phyloP scores from a whole-genome alignment of 2,113 vertebrate species.

The Salvelinus sp. region DNA sequence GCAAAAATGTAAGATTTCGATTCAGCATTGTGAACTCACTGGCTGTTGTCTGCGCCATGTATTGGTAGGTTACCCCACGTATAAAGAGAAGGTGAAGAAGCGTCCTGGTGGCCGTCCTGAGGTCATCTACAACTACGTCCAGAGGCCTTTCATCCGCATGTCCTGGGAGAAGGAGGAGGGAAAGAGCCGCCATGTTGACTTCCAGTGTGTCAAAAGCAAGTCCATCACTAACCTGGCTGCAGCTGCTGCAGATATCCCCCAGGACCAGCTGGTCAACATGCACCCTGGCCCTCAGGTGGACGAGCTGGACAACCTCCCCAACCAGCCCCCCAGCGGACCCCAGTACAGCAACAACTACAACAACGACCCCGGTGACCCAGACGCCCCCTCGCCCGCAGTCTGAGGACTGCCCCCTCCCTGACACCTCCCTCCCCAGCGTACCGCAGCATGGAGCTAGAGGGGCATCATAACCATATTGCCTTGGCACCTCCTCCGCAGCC shows the following conservation, averaged over 20 bases:
- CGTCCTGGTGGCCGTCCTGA: conserved; percentile 92
- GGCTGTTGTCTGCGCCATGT: background rate
- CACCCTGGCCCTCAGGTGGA: conserved; percentile 96
- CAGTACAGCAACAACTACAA: conserved; percentile 80
- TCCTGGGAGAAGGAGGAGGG: conserved; percentile 99
- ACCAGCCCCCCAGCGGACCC: conserved; percentile 77
- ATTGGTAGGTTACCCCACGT: conserved; percentile 88
- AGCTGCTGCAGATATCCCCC: conserved; percentile 93
- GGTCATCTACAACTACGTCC: conserved; percentile 99
- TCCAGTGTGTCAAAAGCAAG: conserved; percentile 98
- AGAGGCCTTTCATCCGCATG: conserved; percentile 98
- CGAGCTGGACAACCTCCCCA: conserved; percentile 93
- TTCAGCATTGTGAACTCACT: background rate
- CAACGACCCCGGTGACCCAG: conserved; percentile 84
- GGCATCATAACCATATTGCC: conserved; percentile 79
- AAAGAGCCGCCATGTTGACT: conserved; percentile 97
- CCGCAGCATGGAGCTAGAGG: conserved; percentile 76
- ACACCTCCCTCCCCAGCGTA: conserved; percentile 68
- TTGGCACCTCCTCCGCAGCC: conserved; percentile 80
- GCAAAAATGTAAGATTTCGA: background rate
- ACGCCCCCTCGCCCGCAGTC: conserved; percentile 84
- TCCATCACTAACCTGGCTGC: conserved; percentile 96
- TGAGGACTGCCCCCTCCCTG: conserved; percentile 49
- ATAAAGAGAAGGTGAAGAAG: conserved; percentile 99
- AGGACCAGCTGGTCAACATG: conserved; percentile 95